Percentiles rank a stretch among this genome's conserved stretches.
Conservation (phyloP, 2,113 vertebrate species). For the Helogale parvula region DNA sequence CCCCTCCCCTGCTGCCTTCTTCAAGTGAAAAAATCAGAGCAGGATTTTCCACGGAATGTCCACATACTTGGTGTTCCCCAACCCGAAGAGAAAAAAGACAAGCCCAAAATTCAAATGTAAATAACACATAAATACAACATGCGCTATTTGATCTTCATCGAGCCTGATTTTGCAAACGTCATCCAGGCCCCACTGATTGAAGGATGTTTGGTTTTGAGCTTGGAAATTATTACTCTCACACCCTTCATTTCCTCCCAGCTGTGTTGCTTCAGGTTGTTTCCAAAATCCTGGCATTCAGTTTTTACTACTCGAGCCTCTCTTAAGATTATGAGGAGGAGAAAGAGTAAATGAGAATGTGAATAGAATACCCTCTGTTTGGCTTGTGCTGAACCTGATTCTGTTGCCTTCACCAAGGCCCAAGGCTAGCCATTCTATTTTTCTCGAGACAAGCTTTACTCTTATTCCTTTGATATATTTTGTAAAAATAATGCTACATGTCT, state of each 20-base stretch:
- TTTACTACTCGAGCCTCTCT: background rate
- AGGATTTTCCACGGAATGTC: background rate
- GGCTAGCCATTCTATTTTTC: background rate
- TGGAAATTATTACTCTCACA: background rate
- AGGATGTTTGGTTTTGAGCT: slow-evolving; percentile 21
- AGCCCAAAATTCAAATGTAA: background rate
- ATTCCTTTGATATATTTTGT: background rate
- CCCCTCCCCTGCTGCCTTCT: background rate
- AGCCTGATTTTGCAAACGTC: background rate
- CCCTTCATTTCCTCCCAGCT: accelerated
- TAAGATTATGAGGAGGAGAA: background rate
- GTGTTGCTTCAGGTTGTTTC: background rate
- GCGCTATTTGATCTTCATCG: background rate
- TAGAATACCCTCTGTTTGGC: background rate
- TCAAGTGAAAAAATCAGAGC: background rate
- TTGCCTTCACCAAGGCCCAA: background rate
- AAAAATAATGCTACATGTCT: background rate
- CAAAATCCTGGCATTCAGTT: background rate
- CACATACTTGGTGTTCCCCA: background rate
- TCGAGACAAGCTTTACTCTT: background rate
- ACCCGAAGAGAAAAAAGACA: background rate
- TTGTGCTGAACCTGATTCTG: background rate
- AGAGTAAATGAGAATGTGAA: background rate
- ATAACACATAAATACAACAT: background rate
- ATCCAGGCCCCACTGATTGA: background rate